These are phyloP conservation scores for Romanogobio albipinnatus DNA, from an alignment of 2,113 vertebrate species.

Conservation along the genomic window DNA sequence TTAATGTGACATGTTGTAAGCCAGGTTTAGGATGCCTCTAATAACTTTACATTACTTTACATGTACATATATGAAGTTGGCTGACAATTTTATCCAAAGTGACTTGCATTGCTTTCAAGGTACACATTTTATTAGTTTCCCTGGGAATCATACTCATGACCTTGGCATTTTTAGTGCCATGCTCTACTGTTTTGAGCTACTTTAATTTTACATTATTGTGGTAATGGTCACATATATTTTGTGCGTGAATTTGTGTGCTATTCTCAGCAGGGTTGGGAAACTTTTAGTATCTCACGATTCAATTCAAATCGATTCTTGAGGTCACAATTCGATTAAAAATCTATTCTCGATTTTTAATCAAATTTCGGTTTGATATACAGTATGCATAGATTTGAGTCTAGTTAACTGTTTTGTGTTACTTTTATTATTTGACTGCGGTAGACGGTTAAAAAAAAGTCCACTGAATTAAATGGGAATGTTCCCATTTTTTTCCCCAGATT, in stretches of 20 bases:
- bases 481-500: no score
- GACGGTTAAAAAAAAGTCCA: no score
- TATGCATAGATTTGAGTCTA: no score
- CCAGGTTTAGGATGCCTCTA: background rate
- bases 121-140: background rate
- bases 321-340: no score
- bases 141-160: background rate
- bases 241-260: background rate
- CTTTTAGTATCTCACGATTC: no score
- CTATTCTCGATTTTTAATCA: no score
- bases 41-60: background rate
- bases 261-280: background rate
- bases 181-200: background rate
- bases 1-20: constrained; percentile 12
- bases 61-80: background rate
- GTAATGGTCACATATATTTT: no score
- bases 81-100: background rate
- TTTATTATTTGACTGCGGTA: no score
- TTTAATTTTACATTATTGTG: background rate
- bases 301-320: no score
- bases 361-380: no score
- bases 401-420: no score
- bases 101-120: background rate
- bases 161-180: background rate
- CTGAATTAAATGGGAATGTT: no score